Percentiles rank a stretch among this genome's conserved stretches.
Evolutionary conservation across 2,113 vertebrate genomes (phyloP).

Genomic region (Regulus satrapa): DNA sequence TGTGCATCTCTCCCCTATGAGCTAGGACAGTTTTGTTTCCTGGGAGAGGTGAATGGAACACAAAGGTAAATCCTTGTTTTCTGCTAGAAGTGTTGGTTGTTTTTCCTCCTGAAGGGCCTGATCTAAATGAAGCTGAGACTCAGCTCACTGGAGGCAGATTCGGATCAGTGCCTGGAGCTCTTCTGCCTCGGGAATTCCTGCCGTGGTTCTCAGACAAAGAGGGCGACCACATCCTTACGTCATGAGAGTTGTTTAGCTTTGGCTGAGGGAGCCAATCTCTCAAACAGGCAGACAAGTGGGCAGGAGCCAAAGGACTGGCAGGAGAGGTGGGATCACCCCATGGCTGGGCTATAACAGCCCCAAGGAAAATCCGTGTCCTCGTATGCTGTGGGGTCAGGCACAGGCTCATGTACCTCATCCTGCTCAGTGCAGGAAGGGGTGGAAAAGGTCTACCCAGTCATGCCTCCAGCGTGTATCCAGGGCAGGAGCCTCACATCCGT

Average conservation of each 20-base stretch:
- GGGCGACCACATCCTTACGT: background rate
- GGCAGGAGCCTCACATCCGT: fast-evolving
- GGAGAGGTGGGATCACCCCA: background rate
- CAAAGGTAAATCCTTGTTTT: background rate
- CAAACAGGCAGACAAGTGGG: background rate
- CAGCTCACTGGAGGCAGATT: background rate
- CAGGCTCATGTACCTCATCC: too few relatives aligned
- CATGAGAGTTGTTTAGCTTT: background rate
- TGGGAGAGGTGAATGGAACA: background rate
- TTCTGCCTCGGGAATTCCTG: background rate
- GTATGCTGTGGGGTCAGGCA: background rate
- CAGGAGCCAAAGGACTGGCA: background rate
- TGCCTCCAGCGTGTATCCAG: background rate
- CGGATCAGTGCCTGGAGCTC: background rate
- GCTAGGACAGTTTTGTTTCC: background rate
- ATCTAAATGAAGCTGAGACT: background rate
- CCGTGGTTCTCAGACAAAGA: constrained; percentile 4
- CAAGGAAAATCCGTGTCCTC: background rate
- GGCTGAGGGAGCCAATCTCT: background rate
- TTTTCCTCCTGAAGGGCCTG: background rate
- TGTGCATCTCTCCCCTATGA: fast-evolving
- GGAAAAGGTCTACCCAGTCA: background rate
- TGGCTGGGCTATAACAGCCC: fast-evolving
- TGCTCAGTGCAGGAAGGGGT: background rate
- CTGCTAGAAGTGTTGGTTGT: background rate